These are phyloP conservation scores for Porites rus DNA, from an alignment of 92 coral and sea anemone genomes.

Conservation along the genomic window DNA sequence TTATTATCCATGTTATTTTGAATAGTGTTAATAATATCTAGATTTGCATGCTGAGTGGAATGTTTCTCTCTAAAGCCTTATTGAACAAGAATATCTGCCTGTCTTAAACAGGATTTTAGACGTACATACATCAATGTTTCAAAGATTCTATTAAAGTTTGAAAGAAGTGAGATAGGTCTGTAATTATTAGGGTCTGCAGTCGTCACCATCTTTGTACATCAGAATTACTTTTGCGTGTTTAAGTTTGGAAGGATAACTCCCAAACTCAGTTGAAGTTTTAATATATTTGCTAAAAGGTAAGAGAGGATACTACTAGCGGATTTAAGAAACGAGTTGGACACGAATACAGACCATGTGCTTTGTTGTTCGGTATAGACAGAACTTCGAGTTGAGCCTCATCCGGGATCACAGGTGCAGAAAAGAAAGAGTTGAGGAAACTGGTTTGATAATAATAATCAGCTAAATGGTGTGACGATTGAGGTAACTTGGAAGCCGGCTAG, in stretches of 20 bases:
- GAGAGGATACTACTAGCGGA: no score
- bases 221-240: background rate
- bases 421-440: conserved; percentile 37
- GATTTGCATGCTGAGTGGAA: background rate
- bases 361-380: no score
- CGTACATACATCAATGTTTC: background rate
- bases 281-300: no score
- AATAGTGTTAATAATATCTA: no score
- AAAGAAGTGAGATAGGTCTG: no score
- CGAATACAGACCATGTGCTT: no score
- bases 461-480: conserved; percentile 37
- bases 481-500: conserved; percentile 31
- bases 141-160: background rate
- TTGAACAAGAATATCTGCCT: conserved; percentile 9
- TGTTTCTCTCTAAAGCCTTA: conserved; percentile 11
- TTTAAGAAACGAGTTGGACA: no score
- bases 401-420: conserved; percentile 46
- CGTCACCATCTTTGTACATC: no score
- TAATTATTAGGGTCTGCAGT: no score
- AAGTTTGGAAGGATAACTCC: no score
- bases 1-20: background rate
- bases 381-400: no score
- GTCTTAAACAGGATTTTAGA: background rate
- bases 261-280: no score
- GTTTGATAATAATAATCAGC: conserved; percentile 26